Evolutionary conservation across 2,797 vertebrate genomes (phyloP), one percentile per base, ranked within the genome.

Genomic region (Eutrigla gurnardus): DNA sequence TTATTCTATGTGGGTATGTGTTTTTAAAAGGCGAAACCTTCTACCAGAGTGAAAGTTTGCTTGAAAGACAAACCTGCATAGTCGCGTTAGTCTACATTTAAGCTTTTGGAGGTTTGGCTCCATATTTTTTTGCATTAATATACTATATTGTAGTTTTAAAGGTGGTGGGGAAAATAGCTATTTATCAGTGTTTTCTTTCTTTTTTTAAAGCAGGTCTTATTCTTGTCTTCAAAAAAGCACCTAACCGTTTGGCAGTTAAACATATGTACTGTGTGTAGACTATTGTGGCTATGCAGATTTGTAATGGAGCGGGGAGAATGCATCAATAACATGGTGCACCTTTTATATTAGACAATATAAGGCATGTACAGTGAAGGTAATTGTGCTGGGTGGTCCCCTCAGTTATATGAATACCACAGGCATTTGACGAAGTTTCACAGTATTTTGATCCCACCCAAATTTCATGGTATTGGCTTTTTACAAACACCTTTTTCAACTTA

Each of bases 251-350:
- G 39, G 53, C 49, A 66, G 39, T 84, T 36, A 73, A 78, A 71
- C 18, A 47, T 54, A 18, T 33, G 49, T 18, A n/a, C 32, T 3
- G 1, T 35, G 32, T 77, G 77, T 79, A 70, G 84, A 82, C 61
- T 83, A 55, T 45, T 58, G 64, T 53, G 82, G 60, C 80, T 77
- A 73, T 89, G 85, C 80, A 87, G 90, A 80, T 82, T 25, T 86
- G 79, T 78, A 33, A 50, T 80, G 46, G 37, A 52, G 72, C 11
- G 25, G 76, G 69, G 52, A 32, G n/a, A 70, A 65, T 50, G 70
- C 83, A 73, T 79, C 60, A 64, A 10, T 58, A 61, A 69, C n/a
- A n/a, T 52, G 77, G 47, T 77, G 80, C 75, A 75, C 7, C 3
- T 70, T 64, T 79, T 75, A 37, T 78, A 70, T 65, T 40, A 33